These are phyloP conservation scores for Polyodon spathula DNA, from an alignment of 2,113 vertebrate species.

Conservation along the genomic window DNA sequence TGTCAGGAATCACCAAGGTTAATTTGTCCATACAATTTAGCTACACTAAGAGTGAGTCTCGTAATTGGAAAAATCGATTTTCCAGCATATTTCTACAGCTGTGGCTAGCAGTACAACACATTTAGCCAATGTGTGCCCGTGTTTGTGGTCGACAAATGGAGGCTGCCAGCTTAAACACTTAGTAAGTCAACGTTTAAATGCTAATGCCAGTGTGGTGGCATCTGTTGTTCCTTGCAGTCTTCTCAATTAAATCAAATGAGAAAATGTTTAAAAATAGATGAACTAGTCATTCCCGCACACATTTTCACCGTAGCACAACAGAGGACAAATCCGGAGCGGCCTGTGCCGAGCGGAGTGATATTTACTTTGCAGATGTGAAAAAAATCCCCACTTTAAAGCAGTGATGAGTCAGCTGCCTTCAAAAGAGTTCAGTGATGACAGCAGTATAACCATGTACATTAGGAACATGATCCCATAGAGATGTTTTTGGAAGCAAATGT, in stretches of 20 bases:
- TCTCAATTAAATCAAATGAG: constrained; percentile 28
- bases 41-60: no score
- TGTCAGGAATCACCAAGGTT: no score
- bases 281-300: constrained; percentile 14
- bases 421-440: not conserved
- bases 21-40: no score
- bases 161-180: constrained; percentile 1
- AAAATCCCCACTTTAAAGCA: not conserved
- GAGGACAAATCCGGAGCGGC: not conserved
- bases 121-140: not conserved
- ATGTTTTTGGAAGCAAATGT: not conserved
- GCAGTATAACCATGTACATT: not conserved
- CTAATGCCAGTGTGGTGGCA: constrained; percentile 24
- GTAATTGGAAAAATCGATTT: not conserved
- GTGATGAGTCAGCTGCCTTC: not conserved
- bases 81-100: not conserved
- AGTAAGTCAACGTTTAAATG: constrained; percentile 27
- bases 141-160: not conserved
- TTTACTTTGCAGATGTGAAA: not conserved
- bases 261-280: constrained; percentile 37
- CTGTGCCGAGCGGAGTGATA: not conserved
- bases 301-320: not conserved
- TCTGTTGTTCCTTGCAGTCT: constrained; percentile 22
- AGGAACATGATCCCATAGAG: not conserved
- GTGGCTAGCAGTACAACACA: not conserved